Conservation (phyloP, 2,113 vertebrate species). For the Grammomys dolichurus region DNA sequence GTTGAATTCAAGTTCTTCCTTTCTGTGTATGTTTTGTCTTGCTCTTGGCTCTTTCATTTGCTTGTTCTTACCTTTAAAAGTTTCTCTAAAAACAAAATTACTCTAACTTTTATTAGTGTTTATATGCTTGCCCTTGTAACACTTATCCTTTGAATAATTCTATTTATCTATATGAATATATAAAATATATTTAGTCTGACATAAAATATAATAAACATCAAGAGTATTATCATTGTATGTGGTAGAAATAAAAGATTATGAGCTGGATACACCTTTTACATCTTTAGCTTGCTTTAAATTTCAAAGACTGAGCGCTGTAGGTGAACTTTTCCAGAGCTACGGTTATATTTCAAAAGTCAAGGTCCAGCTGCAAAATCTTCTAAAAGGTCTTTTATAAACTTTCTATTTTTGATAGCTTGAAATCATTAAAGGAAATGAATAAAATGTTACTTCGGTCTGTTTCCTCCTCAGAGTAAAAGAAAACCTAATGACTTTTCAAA, state of each 20-base stretch:
- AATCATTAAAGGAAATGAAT: slow-evolving; percentile 58
- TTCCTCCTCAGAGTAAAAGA: slow-evolving; percentile 48
- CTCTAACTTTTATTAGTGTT: neutral
- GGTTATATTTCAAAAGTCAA: slow-evolving; percentile 11
- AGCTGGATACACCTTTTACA: neutral
- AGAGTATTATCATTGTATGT: neutral
- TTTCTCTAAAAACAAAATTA: neutral
- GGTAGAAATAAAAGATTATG: neutral
- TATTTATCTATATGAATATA: neutral
- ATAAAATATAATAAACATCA: neutral
- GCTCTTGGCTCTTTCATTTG: neutral
- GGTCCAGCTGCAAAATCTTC: neutral
- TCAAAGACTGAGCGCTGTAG: neutral
- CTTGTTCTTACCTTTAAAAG: neutral
- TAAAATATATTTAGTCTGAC: neutral
- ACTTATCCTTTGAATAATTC: neutral
- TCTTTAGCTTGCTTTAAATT: neutral
- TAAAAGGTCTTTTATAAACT: neutral
- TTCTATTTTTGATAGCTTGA: neutral
- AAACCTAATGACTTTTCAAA: slow-evolving; percentile 66
- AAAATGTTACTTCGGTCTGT: slow-evolving; percentile 48
- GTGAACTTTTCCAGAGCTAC: neutral
- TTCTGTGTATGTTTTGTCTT: neutral
- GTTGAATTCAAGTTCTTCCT: neutral
- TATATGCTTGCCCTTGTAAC: neutral